These are phyloP conservation scores for Listronotus bonariensis DNA, from an alignment of 1,140 invertebrate species.

Conservation along the genomic window DNA sequence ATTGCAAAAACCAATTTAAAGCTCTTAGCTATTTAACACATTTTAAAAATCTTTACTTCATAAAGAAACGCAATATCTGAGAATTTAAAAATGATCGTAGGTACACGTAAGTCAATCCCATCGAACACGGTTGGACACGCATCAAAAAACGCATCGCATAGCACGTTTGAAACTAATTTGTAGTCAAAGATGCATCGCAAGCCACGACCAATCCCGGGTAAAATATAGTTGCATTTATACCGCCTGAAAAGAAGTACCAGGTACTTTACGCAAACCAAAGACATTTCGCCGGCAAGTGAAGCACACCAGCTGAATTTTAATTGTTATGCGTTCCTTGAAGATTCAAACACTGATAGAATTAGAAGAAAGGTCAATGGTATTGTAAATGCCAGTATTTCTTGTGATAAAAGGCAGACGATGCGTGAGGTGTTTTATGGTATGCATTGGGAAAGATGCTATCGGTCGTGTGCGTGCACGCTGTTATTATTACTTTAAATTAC, in stretches of 20 bases:
- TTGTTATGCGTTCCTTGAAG: conserved; percentile 27
- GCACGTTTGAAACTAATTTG: no score
- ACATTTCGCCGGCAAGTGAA: conserved; percentile 26
- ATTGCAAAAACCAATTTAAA: no score
- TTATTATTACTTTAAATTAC: conserved; percentile 12
- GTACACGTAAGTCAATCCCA: no score
- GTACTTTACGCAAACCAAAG: conserved; percentile 22
- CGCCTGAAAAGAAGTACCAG: no score
- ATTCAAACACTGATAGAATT: conserved; percentile 25
- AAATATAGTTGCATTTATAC: conserved; percentile 17
- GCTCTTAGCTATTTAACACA: no score
- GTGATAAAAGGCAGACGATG: conserved; percentile 11
- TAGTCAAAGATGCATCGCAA: no score
- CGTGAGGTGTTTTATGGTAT: conserved; percentile 11
- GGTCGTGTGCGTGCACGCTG: not conserved
- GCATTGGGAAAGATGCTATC: not conserved
- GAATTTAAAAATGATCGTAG: no score
- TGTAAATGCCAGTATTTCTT: conserved; percentile 14
- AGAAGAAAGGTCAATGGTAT: conserved; percentile 25
- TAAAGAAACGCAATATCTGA: no score
- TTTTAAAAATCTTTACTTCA: no score
- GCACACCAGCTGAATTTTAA: conserved; percentile 29
- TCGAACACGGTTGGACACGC: no score
- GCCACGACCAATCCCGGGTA: no score
- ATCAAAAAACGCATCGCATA: no score